Evolutionary conservation across 2,888 invertebrate genomes (phyloP).

Genomic region (Microctonus hyperodae): DNA sequence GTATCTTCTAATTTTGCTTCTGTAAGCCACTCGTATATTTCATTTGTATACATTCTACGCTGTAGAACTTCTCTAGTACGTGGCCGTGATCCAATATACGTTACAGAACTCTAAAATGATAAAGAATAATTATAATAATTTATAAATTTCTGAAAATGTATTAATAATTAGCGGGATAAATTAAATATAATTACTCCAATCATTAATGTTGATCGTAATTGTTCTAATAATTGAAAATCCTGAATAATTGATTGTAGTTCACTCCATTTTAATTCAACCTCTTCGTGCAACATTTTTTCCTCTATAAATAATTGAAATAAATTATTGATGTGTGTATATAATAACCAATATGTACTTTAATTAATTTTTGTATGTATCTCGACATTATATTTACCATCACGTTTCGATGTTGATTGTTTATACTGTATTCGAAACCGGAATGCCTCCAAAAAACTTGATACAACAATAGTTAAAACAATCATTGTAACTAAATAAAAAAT

Average conservation of each 20-base stretch:
- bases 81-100: constrained; percentile 77
- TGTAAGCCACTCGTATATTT: constrained; percentile 77
- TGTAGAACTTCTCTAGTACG: constrained; percentile 80
- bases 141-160: constrained; percentile 3
- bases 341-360: neutral
- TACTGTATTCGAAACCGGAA: constrained; percentile 89
- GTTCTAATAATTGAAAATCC: constrained; percentile 66
- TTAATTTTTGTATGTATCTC: too few relatives aligned
- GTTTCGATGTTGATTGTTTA: constrained; percentile 79
- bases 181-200: constrained; percentile 62
- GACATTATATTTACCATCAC: constrained; percentile 68
- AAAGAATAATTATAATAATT: neutral
- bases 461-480: constrained; percentile 90
- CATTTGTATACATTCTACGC: constrained; percentile 77
- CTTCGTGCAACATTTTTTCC: constrained; percentile 78
- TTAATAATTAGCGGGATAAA: too few relatives aligned
- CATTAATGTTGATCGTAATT: constrained; percentile 64
- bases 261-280: constrained; percentile 76
- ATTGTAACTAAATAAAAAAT: constrained; percentile 87
- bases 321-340: neutral
- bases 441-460: constrained; percentile 87
- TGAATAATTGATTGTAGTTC: constrained; percentile 69
- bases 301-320: constrained; percentile 63
- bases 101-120: constrained; percentile 65
- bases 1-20: constrained; percentile 71